Conservation (phyloP, 2,797 vertebrate genomes). For the Pagetopsis macropterus region DNA sequence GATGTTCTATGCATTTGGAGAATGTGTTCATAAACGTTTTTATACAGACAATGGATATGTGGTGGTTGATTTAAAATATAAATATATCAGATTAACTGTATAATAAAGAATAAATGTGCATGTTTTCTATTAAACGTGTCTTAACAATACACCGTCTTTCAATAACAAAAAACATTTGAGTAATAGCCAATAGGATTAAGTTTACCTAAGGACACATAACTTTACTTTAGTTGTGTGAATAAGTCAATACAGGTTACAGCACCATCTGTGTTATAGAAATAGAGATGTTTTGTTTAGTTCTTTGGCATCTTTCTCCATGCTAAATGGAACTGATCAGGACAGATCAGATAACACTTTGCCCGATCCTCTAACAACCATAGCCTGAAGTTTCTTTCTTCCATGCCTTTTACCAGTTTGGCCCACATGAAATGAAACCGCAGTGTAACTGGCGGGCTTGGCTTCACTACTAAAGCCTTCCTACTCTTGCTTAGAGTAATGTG, state of each 20-base stretch:
- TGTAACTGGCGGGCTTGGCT: constrained; percentile 61
- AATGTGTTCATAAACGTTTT: background rate
- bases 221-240: background rate
- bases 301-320: background rate
- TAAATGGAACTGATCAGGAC: background rate
- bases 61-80: background rate
- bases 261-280: background rate
- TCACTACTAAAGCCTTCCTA: constrained; percentile 65
- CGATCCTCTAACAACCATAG: background rate
- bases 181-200: background rate
- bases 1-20: background rate
- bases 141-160: background rate
- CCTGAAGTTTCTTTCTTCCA: constrained; percentile 23
- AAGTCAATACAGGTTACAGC: background rate
- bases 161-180: background rate
- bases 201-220: background rate
- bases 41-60: background rate
- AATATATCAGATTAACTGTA: background rate
- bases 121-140: background rate
- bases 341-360: background rate
- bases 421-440: constrained; percentile 22
- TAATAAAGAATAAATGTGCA: background rate
- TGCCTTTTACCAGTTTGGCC: constrained; percentile 28
- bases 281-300: constrained; percentile 1
- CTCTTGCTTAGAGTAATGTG: constrained; percentile 59